These are phyloP conservation scores for Macrosiphum euphorbiae DNA, from an alignment of 2,888 invertebrate species.

Conservation along the genomic window DNA sequence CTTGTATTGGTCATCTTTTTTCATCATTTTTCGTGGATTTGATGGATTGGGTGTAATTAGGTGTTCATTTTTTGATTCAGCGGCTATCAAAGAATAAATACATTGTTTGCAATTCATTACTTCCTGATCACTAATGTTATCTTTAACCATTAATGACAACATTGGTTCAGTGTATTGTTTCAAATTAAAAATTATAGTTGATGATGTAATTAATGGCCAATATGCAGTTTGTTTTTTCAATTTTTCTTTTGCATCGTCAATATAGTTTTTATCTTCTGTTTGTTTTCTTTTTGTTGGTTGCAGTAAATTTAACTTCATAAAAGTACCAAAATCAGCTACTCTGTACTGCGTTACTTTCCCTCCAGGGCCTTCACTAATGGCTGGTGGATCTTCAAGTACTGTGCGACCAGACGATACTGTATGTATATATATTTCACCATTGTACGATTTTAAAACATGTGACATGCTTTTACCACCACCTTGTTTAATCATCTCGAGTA, in stretches of 20 bases:
- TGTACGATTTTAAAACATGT: slow-evolving; percentile 93
- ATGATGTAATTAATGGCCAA: slow-evolving; percentile 90
- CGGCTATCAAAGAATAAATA: slow-evolving; percentile 82
- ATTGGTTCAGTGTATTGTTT: slow-evolving; percentile 82
- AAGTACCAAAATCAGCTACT: slow-evolving; percentile 84
- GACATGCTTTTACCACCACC: slow-evolving; percentile 88
- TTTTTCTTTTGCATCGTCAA: slow-evolving; percentile 78
- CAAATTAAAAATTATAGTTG: slow-evolving; percentile 88
- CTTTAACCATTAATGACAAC: slow-evolving; percentile 83
- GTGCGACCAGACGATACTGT: slow-evolving; percentile 87
- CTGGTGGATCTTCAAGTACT: slow-evolving; percentile 93
- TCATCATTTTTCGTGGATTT: slow-evolving; percentile 75
- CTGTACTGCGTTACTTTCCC: slow-evolving; percentile 94
- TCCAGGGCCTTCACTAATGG: slow-evolving; percentile 94
- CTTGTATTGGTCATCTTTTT: slow-evolving; percentile 89
- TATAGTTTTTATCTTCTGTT: slow-evolving; percentile 67
- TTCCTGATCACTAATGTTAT: slow-evolving; percentile 87
- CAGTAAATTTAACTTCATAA: slow-evolving; percentile 88
- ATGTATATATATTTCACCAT: slow-evolving; percentile 96
- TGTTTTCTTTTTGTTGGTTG: slow-evolving; percentile 76
- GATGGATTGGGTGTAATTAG: slow-evolving; percentile 78
- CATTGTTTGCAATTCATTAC: slow-evolving; percentile 88
- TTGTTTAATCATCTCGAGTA: slow-evolving; percentile 84
- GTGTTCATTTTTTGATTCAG: slow-evolving; percentile 87
- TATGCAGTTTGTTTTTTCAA: slow-evolving; percentile 86